Conservation (phyloP, 2,113 vertebrate species). For the Sarotherodon lohbergeri region DNA sequence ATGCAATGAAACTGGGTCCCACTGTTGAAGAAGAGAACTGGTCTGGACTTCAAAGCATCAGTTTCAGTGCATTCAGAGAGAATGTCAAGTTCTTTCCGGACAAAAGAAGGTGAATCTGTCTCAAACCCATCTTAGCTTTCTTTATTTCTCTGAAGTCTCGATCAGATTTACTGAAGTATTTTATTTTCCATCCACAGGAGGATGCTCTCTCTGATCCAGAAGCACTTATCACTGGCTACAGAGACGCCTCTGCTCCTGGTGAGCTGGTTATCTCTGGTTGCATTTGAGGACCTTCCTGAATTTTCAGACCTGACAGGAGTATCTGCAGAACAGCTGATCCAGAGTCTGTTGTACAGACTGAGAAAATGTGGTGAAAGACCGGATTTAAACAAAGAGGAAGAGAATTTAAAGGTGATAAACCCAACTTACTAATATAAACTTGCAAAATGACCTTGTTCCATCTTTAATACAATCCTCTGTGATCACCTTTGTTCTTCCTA, state of each 20-base stretch:
- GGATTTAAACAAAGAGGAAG: background rate
- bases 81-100: rapidly evolving
- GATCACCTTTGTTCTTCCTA: background rate
- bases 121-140: background rate
- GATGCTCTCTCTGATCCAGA: constrained; percentile 33
- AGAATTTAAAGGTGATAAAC: constrained; percentile 24
- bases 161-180: rapidly evolving
- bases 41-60: background rate
- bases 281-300: constrained; percentile 41
- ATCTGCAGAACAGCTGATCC: constrained; percentile 48
- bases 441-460: rapidly evolving
- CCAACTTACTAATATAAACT: background rate
- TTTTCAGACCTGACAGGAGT: constrained; percentile 13
- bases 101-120: constrained; percentile 37
- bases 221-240: background rate
- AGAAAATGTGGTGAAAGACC: background rate
- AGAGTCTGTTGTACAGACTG: constrained; percentile 61
- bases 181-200: constrained; percentile 21
- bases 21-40: constrained; percentile 43
- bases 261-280: constrained; percentile 62
- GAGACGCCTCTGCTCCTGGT: constrained; percentile 43
- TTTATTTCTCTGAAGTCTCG: rapidly evolving
- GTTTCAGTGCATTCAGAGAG: constrained; percentile 27
- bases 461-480: background rate
- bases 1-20: background rate